Conservation (phyloP, 2,797 vertebrate species). For the Phoxinus dragarum region DNA sequence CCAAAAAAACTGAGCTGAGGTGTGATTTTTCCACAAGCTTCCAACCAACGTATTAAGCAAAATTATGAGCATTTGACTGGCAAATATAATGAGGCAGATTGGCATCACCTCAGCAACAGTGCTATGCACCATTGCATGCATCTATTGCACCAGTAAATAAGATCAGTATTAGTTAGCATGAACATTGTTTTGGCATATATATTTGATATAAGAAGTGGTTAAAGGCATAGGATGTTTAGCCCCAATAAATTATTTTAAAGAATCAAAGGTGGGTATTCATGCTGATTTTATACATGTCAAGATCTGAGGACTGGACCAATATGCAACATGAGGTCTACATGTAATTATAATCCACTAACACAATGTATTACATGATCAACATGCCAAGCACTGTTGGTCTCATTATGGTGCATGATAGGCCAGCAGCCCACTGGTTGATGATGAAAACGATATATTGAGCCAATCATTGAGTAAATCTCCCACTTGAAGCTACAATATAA, state of each 20-base stretch:
- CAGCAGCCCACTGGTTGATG: constrained; percentile 20
- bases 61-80: constrained; percentile 72
- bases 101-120: constrained; percentile 69
- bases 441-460: not conserved
- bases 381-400: not conserved
- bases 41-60: constrained; percentile 54
- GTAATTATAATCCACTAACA: not conserved
- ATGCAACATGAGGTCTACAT: not conserved
- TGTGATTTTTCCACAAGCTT: constrained; percentile 62
- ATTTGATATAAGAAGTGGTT: constrained; percentile 78
- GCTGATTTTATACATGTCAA: not conserved
- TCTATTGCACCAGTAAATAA: constrained; percentile 74
- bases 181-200: constrained; percentile 71
- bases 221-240: constrained; percentile 67
- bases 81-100: constrained; percentile 77
- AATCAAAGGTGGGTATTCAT: constrained; percentile 64
- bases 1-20: constrained; percentile 52
- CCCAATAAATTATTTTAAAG: constrained; percentile 69
- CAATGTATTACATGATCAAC: constrained; percentile 10
- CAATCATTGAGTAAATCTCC: not conserved
- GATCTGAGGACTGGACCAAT: not conserved
- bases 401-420: constrained; percentile 15
- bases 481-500: not conserved
- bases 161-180: constrained; percentile 73
- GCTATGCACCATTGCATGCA: constrained; percentile 73